Base-by-base conservation (phyloP, 1,140 invertebrate genomes). In the Scylla paramamosain region DNA sequence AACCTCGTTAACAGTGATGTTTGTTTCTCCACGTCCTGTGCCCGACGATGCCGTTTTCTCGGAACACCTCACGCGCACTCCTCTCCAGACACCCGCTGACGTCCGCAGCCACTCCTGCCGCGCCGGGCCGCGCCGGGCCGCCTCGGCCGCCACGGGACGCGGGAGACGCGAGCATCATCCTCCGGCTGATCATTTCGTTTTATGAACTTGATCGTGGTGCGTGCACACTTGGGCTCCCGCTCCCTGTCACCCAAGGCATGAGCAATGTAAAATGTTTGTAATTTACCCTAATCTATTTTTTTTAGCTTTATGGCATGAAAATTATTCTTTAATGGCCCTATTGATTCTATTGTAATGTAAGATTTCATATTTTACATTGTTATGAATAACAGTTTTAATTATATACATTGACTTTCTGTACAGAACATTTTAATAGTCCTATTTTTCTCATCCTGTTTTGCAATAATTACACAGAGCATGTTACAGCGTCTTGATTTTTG, bases 361-460 rank as follows among this genome's bases (percentile, higher is more conserved):
- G 92, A 95, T 90, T 95, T 95, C 95, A 95, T 95, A 95, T 95
- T 95, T 95, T 95, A 95, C 92, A 93, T 95, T 95, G 95, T 95
- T 95, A 95, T 95, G 92, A 93, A 95, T 95, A 95, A 93, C 95
- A 95, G 95, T 95, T 95, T 95, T 95, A 95, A 95, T 95, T 95
- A 93, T 95, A 95, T 95, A 95, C 95, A 95, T 91, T 93, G 92
- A 93, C 92, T 95, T 95, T 95, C 92, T 93, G 95, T 95, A 95
- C 92, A 95, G 94, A 95, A 88, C 92, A 95, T 95, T 95, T 95
- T 93, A 95, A 95, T 95, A 95, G 95, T 93, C 95, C 95, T 95
- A 93, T 95, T 93, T 92, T 95, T 95, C 87, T 93, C 92, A 83
- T 91, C 92, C 95, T 93, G 91, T 93, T 83, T 95, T 90, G 88